Percentiles rank a stretch among this genome's conserved stretches.
phyloP scores from a whole-genome alignment of 2,113 vertebrate genomes.

The Callithrix jacchus region DNA sequence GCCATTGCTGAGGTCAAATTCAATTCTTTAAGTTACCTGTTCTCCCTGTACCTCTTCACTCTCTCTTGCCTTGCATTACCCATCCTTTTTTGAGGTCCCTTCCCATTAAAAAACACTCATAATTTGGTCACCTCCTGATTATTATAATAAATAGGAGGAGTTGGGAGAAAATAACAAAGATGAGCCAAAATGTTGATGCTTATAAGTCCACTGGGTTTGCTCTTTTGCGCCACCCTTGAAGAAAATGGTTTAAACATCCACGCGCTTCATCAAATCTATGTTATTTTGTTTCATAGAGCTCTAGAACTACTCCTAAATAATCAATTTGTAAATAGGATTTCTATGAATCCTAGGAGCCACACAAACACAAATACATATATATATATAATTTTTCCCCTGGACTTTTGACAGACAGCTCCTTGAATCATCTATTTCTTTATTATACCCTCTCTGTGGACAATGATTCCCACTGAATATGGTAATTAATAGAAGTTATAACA shows the following conservation, averaged over 20 bases:
- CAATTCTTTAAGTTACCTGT: background rate
- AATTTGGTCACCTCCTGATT: background rate
- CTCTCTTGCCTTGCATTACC: background rate
- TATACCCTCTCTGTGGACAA: background rate
- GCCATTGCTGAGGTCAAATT: background rate
- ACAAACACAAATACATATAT: background rate
- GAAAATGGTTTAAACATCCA: background rate
- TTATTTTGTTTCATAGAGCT: background rate
- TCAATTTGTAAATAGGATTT: constrained; percentile 22
- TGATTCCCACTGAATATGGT: background rate
- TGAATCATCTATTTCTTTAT: background rate
- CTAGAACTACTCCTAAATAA: background rate
- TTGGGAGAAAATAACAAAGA: background rate
- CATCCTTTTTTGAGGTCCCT: background rate
- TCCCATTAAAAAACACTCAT: background rate
- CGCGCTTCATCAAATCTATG: background rate
- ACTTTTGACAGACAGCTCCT: background rate
- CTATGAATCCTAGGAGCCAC: background rate
- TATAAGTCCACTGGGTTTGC: background rate
- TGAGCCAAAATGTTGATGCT: background rate
- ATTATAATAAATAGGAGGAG: background rate
- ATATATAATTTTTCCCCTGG: background rate
- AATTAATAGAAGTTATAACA: background rate
- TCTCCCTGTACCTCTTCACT: background rate
- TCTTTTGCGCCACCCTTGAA: background rate